A percentile compares a stretch with the other conserved stretches of the same genome.
Evolutionary conservation across 2,888 invertebrate species (phyloP).

Genomic region (Stictocephala bisonia): DNA sequence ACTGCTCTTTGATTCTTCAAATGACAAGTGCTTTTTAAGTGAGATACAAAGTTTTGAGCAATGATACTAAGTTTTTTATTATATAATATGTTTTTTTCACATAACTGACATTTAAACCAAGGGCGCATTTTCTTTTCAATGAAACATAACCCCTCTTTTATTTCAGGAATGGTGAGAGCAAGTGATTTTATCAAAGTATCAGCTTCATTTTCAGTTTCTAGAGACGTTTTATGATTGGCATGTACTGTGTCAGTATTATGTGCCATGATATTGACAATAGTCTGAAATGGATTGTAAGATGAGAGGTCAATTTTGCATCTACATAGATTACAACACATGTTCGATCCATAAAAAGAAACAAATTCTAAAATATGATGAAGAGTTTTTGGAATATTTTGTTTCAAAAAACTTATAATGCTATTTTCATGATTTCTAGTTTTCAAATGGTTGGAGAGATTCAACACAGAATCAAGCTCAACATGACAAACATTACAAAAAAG

Average conservation of each 20-base stretch:
- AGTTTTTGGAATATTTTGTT: constrained; percentile 1
- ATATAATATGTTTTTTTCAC: not conserved
- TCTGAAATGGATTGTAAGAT: constrained; percentile 1
- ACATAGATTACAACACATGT: constrained; percentile 21
- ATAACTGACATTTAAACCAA: constrained; percentile 9
- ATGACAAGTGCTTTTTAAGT: constrained; percentile 3
- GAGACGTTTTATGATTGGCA: not conserved
- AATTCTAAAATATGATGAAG: constrained; percentile 14
- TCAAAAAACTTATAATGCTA: not conserved
- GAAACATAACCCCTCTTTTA: not conserved
- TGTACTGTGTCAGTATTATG: constrained; percentile 10
- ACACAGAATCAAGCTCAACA: constrained; percentile 2
- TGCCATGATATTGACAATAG: constrained; percentile 21
- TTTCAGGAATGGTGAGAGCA: not conserved
- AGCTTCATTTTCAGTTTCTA: not conserved
- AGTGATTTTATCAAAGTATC: not conserved
- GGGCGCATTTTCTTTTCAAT: constrained; percentile 14
- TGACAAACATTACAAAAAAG: constrained; percentile 16
- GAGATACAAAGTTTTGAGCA: not conserved
- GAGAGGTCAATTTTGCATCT: not conserved
- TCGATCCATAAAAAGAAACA: constrained; percentile 21
- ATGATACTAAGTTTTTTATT: not conserved
- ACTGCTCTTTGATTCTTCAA: constrained; percentile 6
- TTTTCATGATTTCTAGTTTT: constrained; percentile 30
- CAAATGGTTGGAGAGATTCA: constrained; percentile 15